A percentile compares a stretch with the other conserved stretches of the same genome.
These are phyloP conservation scores for Pachypsylla venusta DNA, from an alignment of 1,140 invertebrate species.

Conservation along the genomic window DNA sequence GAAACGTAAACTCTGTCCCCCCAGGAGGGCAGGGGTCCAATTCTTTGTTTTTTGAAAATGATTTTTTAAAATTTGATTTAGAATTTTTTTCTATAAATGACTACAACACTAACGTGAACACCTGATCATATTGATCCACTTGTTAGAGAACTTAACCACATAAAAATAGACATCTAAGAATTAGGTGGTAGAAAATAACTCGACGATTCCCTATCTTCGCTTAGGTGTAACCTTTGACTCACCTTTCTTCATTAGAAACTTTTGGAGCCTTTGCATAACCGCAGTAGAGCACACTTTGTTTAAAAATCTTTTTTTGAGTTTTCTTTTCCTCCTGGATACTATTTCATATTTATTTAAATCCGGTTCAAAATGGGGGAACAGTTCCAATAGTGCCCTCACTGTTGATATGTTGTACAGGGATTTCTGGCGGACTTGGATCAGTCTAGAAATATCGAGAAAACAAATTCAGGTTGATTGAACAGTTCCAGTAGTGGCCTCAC, in stretches of 20 bases:
- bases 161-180: too few species aligned
- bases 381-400: not conserved
- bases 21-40: too few species aligned
- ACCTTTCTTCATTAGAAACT: slow-evolving; percentile 1
- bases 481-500: not conserved
- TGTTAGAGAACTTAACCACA: too few species aligned
- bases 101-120: too few species aligned
- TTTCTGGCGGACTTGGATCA: not conserved
- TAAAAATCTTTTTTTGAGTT: not conserved
- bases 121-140: too few species aligned
- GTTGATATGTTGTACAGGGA: not conserved
- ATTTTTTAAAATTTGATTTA: too few species aligned
- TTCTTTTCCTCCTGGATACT: not conserved
- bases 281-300: slow-evolving; percentile 1
- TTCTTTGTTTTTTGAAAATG: too few species aligned
- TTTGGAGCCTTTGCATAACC: not conserved
- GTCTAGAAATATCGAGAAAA: not conserved
- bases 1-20: too few species aligned
- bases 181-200: too few species aligned
- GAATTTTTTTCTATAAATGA: too few species aligned
- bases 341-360: not conserved
- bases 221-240: too few species aligned
- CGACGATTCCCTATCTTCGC: too few species aligned
- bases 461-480: not conserved
- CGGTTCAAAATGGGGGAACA: not conserved